phyloP scores from a whole-genome alignment of 2,888 invertebrate genomes.

The Gari tellinella region DNA sequence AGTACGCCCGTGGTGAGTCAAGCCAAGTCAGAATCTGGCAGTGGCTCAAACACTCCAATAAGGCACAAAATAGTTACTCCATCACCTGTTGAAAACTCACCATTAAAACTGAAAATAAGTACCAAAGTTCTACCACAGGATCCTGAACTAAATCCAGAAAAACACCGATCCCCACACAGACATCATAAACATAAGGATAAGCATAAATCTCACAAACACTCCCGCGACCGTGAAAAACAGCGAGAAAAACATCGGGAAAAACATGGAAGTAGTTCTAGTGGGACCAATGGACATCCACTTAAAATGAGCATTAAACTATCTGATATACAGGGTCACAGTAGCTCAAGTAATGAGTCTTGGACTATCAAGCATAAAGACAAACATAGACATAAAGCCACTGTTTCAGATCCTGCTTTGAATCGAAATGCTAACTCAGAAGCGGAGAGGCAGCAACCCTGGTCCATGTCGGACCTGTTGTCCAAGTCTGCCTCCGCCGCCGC shows the following conservation, averaged over 20 bases:
- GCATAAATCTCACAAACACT: constrained; percentile 50
- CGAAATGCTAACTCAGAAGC: constrained; percentile 37
- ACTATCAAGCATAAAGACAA: constrained; percentile 52
- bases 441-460: constrained; percentile 60
- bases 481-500: constrained; percentile 29
- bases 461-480: constrained; percentile 53
- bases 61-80: constrained; percentile 15
- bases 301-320: constrained; percentile 56
- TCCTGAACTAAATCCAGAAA: constrained; percentile 43
- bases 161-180: constrained; percentile 47
- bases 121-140: constrained; percentile 54
- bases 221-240: constrained; percentile 39
- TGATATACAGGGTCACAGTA: constrained; percentile 42
- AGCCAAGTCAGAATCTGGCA: constrained; percentile 49
- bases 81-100: constrained; percentile 45
- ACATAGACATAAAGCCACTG: constrained; percentile 35
- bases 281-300: constrained; percentile 45
- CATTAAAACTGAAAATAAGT: constrained; percentile 71
- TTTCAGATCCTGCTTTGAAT: constrained; percentile 53
- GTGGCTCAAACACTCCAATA: constrained; percentile 39
- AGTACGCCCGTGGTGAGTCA: constrained; percentile 15
- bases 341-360: constrained; percentile 27
- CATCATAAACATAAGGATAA: constrained; percentile 52
- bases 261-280: constrained; percentile 16
- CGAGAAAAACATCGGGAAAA: constrained; percentile 43